phyloP scores from a whole-genome alignment of 1,140 invertebrate species.

The Drosophila eugracilis region DNA sequence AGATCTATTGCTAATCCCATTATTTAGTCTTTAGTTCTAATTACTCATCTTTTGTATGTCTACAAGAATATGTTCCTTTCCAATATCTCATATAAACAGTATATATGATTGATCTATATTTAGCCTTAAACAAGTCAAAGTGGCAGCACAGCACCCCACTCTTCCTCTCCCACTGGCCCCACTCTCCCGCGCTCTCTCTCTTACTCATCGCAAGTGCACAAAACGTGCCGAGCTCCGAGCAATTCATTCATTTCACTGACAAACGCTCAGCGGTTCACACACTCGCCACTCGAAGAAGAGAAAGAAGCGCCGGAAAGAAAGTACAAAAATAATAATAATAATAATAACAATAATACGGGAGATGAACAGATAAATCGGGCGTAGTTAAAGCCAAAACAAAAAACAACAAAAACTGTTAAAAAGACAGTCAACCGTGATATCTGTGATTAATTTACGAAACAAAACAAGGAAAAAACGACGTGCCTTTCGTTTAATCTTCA shows the following conservation, averaged over 20 bases:
- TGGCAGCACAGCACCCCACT: background rate
- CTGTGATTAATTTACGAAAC: conserved; percentile 67
- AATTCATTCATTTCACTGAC: conserved; percentile 68
- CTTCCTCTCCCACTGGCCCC: conserved; percentile 4
- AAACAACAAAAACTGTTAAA: conserved; percentile 19
- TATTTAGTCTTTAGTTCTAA: too few relatives aligned
- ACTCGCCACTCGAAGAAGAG: conserved; percentile 20
- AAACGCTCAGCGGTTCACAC: conserved; percentile 65
- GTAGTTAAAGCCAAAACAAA: conserved; percentile 15
- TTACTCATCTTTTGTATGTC: too few relatives aligned
- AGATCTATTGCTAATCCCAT: too few relatives aligned
- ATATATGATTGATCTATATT: too few relatives aligned
- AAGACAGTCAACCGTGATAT: conserved; percentile 53
- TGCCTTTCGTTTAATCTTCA: conserved; percentile 10
- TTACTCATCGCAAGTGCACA: conserved; percentile 50
- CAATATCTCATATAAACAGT: too few relatives aligned
- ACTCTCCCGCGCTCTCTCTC: conserved; percentile 15
- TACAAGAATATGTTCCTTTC: too few relatives aligned
- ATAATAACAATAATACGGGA: conserved; percentile 36
- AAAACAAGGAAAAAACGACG: conserved; percentile 39
- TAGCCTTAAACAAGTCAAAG: background rate
- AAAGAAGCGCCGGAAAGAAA: conserved; percentile 25
- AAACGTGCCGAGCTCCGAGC: conserved; percentile 58
- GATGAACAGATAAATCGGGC: conserved; percentile 65
- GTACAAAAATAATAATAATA: conserved; percentile 36